Base-by-base conservation (phyloP, 2,113 vertebrate genomes). In the Otus sunia region DNA sequence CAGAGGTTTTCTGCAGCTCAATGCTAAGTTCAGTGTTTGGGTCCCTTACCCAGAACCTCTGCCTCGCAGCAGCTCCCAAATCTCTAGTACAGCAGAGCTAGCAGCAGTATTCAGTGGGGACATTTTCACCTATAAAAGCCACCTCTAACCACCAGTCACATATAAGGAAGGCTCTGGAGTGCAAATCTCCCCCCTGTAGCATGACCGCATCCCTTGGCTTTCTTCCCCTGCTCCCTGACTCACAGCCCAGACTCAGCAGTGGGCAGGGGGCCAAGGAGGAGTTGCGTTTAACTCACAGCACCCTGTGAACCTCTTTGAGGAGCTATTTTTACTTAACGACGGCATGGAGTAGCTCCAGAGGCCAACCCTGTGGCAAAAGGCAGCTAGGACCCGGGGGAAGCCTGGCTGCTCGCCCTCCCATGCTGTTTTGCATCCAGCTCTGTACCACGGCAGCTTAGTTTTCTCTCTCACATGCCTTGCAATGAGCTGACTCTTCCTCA, bases 141-240 rank as follows among this genome's bases (percentile, higher is more conserved):
- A 27, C 50, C 6, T 52, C 50, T 25, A 21, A 18, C 30, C 55
- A 49, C 32, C 55, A 58, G 14, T 67, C 18, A 37, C 2, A 0
- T 0, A 0, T 41, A 11, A 71, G 4, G 18, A 53, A 77, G n/a
- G 17, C 32, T 25, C 43, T 37, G 22, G 29, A 47, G 18, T 21
- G 30, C 60, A n/a, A 15, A 58, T n/a, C 47, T 80, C 50, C 45
- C 79, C 72, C 52, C 5, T 21, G 0, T 8, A 52, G 68, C 56
- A 69, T 92, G 91, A 92, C 91, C 25, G 45, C 94, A 94, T 95
- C 67, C 71, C 75, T 79, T 94, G 92, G 91, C 93, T 63, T 22
- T 60, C 47, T 81, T 84, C 68, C 86, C 41, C 81, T 19, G 41
- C 68, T 91, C 68, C 59, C 80, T 96, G 93, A 92, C 69, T 95